Percentiles rank a stretch among this genome's conserved stretches.
phyloP scores from a whole-genome alignment of 2,888 invertebrate genomes.

The Parascotia fuliginaria region DNA sequence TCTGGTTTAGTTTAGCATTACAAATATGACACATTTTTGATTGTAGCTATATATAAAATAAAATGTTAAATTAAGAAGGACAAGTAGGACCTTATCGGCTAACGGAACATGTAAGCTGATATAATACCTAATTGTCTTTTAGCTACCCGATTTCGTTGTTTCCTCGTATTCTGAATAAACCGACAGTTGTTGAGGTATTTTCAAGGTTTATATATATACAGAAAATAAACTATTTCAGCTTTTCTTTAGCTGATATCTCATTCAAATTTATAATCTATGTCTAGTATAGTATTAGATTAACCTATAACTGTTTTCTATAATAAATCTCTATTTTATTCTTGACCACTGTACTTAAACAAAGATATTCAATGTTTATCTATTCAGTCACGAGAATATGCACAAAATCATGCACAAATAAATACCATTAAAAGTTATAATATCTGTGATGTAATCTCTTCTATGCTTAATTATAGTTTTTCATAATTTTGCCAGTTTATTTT shows the following conservation, averaged over 20 bases:
- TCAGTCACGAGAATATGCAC: conserved; percentile 29
- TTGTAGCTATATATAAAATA: no score
- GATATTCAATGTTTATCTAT: conserved; percentile 13
- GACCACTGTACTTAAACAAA: conserved; percentile 5
- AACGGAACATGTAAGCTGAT: no score
- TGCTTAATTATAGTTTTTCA: not conserved
- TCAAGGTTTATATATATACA: not conserved
- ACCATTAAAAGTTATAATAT: conserved; percentile 10
- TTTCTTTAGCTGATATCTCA: conserved; percentile 41
- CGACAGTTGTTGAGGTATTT: no score
- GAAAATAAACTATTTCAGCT: conserved; percentile 26
- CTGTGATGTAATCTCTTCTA: conserved; percentile 18
- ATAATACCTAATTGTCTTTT: no score
- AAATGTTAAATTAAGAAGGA: no score
- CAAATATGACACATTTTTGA: no score
- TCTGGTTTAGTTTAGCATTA: no score
- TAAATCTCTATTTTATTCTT: conserved; percentile 35
- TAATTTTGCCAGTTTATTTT: conserved; percentile 11
- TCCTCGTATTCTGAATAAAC: no score
- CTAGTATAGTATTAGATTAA: conserved; percentile 39
- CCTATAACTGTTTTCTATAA: conserved; percentile 36
- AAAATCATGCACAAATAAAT: conserved; percentile 34
- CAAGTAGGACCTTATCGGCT: no score
- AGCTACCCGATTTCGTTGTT: no score
- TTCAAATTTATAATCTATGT: conserved; percentile 40